Evolutionary conservation across 2,888 invertebrate species (phyloP).

Genomic region (Meandrusa payeni): DNA sequence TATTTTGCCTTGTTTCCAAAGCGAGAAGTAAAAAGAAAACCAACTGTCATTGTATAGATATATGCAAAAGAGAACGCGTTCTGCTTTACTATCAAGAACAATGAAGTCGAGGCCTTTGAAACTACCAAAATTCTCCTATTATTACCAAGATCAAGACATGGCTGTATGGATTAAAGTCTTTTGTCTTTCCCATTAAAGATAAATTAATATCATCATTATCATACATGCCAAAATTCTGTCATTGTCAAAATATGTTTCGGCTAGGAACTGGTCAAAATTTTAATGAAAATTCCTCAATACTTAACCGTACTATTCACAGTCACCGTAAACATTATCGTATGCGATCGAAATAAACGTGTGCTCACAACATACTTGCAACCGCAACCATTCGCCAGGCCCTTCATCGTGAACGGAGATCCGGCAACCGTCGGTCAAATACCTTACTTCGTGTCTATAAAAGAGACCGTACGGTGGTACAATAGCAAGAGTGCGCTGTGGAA

Average conservation of each 20-base stretch:
- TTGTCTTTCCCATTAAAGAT: too few relatives aligned
- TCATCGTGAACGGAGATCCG: slow-evolving; percentile 47
- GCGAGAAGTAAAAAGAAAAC: too few relatives aligned
- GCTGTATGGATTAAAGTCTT: too few relatives aligned
- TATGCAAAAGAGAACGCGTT: too few relatives aligned
- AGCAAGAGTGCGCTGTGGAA: slow-evolving; percentile 37
- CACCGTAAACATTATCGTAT: slow-evolving; percentile 14
- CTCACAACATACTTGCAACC: slow-evolving; percentile 55
- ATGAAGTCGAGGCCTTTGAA: too few relatives aligned
- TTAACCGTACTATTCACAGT: slow-evolving; percentile 21
- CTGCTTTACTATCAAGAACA: too few relatives aligned
- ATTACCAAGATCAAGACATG: too few relatives aligned
- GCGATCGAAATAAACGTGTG: slow-evolving; percentile 40
- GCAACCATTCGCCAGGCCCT: slow-evolving; percentile 38
- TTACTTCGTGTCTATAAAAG: slow-evolving; percentile 57
- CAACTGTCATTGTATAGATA: too few relatives aligned
- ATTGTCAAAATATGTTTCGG: slow-evolving; percentile 18
- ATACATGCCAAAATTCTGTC: slow-evolving; percentile 10
- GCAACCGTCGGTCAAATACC: slow-evolving; percentile 43
- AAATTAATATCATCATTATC: too few relatives aligned
- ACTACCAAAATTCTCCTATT: too few relatives aligned
- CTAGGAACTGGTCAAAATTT: slow-evolving; percentile 29
- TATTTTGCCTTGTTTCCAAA: too few relatives aligned
- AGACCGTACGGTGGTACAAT: slow-evolving; percentile 28
- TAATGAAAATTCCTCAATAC: slow-evolving; percentile 35